A percentile compares a stretch with the other conserved stretches of the same genome.
Evolutionary conservation across 2,888 invertebrate species (phyloP).

Genomic region (Candidula unifasciata): DNA sequence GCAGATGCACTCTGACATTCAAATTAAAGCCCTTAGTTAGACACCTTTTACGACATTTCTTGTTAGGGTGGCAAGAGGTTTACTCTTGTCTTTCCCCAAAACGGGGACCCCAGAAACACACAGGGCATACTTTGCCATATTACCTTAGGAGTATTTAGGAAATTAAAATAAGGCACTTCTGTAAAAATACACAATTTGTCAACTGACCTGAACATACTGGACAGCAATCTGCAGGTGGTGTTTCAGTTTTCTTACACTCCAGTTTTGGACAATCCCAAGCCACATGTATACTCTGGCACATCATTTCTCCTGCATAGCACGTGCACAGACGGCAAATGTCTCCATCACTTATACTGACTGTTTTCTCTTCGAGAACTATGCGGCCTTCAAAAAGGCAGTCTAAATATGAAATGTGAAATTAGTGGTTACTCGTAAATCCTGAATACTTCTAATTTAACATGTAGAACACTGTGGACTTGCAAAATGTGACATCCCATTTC

Average conservation of each 20-base stretch:
- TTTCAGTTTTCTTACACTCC: conserved; percentile 65
- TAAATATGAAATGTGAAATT: conserved; percentile 46
- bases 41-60: too few relatives aligned
- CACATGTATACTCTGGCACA: conserved; percentile 60
- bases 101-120: too few relatives aligned
- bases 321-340: conserved; percentile 70
- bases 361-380: conserved; percentile 62
- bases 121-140: too few relatives aligned
- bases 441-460: too few relatives aligned
- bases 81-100: too few relatives aligned
- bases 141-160: too few relatives aligned
- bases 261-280: conserved; percentile 62
- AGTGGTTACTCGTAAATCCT: too few relatives aligned
- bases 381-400: conserved; percentile 71
- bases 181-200: neutral
- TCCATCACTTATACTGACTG: conserved; percentile 61
- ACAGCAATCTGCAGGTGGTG: conserved; percentile 67
- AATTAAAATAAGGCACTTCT: neutral
- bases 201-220: conserved; percentile 69
- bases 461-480: too few relatives aligned
- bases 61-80: too few relatives aligned
- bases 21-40: too few relatives aligned
- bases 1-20: too few relatives aligned
- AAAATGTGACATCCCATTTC: too few relatives aligned
- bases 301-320: conserved; percentile 69